A percentile compares a stretch with the other conserved stretches of the same genome.
Conservation (phyloP, 2,113 vertebrate species). For the Propithecus coquereli region DNA sequence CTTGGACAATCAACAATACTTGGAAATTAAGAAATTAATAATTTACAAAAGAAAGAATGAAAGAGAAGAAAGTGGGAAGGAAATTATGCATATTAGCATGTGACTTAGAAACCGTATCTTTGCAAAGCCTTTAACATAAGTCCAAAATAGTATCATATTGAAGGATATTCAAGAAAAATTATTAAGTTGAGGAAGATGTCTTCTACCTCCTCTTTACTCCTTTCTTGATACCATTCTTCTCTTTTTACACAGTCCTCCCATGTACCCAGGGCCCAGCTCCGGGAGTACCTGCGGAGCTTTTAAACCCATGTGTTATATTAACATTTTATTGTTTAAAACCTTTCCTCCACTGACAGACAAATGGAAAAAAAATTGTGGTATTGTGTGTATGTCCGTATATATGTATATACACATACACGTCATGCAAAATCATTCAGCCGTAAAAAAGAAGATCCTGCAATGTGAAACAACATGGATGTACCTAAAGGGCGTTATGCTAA, state of each 20-base stretch:
- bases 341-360: neutral
- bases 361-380: neutral
- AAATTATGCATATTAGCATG: neutral
- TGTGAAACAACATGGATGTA: neutral
- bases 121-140: neutral
- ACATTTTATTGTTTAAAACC: neutral
- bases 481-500: neutral
- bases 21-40: neutral
- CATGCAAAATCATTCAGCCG: neutral
- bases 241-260: neutral
- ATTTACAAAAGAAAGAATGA: neutral
- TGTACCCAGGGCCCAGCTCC: neutral
- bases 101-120: neutral
- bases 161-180: neutral
- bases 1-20: neutral
- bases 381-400: no score
- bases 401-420: neutral
- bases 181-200: neutral
- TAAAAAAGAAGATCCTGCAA: neutral
- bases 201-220: neutral
- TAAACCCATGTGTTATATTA: neutral
- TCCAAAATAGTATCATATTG: neutral
- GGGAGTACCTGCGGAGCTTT: neutral
- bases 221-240: neutral
- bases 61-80: neutral